Base-by-base conservation (phyloP, 2,797 vertebrate species). In the Sylvia borin region DNA sequence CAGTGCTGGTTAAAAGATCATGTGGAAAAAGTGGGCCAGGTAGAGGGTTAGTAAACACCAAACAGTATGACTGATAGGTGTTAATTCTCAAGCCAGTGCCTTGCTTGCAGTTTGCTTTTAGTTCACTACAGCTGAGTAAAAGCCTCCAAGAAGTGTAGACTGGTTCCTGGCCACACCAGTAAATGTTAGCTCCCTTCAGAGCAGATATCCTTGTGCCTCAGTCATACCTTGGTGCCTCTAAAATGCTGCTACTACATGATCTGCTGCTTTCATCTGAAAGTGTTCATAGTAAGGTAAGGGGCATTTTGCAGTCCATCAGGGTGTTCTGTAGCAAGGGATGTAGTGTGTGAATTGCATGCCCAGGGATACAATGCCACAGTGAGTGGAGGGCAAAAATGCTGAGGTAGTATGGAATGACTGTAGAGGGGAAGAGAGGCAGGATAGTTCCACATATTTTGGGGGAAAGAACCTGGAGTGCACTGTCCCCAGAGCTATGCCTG, bases 261-360 rank as follows among this genome's bases (percentile, higher is more conserved):
- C 54, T 82, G 38, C 50, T 71, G 31, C 12, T 71, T 88, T 65
- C 26, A 82, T 32, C 47, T 68, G 19, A 4, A n/a, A 57, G 40
- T 21, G 25, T 67, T 83, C 60, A 27, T 73, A 83, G 50, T 24
- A 72, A n/a, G 5, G 8, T 27, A 36, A 45, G 64, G n/a, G 34
- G 10, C 5, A 2, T 70, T 83, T 57, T 73, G 51, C 60, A 86
- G 36, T 51, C 50, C 31, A 20, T 60, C 42, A 7, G 21, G 7
- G 16, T 43, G 17, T 67, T 88, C 64, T 75, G 26, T 8, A 48
- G 24, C 1, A 0, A 14, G 4, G 0, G 3, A 38, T 31, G 27
- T n/a, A 53, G 29, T 7, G 26, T 17, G 24, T 47, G 32, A n/a
- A 14, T 74, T 58, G 38, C 21, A 26, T 45, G 34, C 29, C 29